phyloP scores from a whole-genome alignment of 2,888 invertebrate species.

The Flabesymbios commensalis region DNA sequence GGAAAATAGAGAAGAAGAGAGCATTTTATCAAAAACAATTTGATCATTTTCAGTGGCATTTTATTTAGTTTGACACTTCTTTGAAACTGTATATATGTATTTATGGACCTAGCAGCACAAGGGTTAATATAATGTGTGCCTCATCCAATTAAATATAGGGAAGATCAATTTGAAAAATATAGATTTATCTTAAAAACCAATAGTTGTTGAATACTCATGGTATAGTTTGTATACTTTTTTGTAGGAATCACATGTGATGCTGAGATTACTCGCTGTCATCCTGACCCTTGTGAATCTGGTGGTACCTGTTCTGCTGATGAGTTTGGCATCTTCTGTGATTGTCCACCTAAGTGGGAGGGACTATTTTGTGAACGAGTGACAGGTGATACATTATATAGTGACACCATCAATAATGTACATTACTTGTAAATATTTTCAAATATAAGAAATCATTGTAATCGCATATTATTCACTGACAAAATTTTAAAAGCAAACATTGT shows the following conservation, averaged over 20 bases:
- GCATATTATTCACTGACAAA: too few relatives aligned
- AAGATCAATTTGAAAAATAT: too few relatives aligned
- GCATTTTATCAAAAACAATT: too few relatives aligned
- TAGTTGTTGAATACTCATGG: neutral
- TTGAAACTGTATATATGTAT: too few relatives aligned
- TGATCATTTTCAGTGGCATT: too few relatives aligned
- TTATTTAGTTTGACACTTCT: too few relatives aligned
- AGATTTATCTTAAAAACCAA: too few relatives aligned
- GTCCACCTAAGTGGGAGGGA: slow-evolving; percentile 31
- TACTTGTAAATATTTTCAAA: neutral
- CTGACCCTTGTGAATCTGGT: slow-evolving; percentile 29
- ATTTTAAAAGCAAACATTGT: too few relatives aligned
- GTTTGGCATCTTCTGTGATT: slow-evolving; percentile 41
- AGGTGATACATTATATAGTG: slow-evolving; percentile 5
- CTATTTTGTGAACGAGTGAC: slow-evolving; percentile 35
- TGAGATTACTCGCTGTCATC: slow-evolving; percentile 25
- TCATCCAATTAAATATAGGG: too few relatives aligned
- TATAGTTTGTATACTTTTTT: neutral
- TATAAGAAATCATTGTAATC: neutral
- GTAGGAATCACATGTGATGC: slow-evolving; percentile 33
- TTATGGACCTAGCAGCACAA: too few relatives aligned
- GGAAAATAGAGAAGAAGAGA: too few relatives aligned
- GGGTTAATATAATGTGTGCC: too few relatives aligned
- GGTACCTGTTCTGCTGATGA: slow-evolving; percentile 34
- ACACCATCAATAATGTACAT: neutral